A percentile compares a stretch with the other conserved stretches of the same genome.
These are phyloP conservation scores for Holothuria glaberrima DNA, from an alignment of 35 echinoderm and acorn worm genomes.

Conservation along the genomic window DNA sequence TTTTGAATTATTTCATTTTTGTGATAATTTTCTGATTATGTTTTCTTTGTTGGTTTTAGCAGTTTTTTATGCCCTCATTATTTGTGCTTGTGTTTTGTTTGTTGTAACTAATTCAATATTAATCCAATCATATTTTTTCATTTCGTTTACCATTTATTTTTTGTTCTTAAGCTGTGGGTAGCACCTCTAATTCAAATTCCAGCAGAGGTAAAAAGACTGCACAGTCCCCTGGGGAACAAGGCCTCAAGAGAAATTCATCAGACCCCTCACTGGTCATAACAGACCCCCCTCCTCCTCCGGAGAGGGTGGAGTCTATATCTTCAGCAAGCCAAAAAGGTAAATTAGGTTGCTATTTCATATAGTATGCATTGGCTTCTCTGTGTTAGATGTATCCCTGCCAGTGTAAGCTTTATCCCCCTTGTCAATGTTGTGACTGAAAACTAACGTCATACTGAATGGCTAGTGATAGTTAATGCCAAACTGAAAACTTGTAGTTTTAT, in stretches of 20 bases:
- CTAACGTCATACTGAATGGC: no score
- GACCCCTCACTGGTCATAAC: constrained; percentile 69
- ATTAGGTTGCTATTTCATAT: background rate
- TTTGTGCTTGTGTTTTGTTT: background rate
- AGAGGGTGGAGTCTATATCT: constrained; percentile 77
- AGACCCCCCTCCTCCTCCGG: constrained; percentile 78
- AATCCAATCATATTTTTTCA: background rate
- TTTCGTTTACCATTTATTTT: constrained; percentile 43
- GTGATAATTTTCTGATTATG: background rate
- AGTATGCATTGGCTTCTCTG: no score
- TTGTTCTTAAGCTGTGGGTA: background rate
- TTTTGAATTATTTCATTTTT: background rate
- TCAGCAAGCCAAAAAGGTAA: constrained; percentile 36
- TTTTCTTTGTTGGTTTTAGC: background rate
- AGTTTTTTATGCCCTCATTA: background rate
- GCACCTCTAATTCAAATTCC: constrained; percentile 5
- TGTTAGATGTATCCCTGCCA: no score
- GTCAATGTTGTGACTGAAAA: no score
- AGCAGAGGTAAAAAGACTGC: constrained; percentile 31
- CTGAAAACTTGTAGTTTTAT: no score
- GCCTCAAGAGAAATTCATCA: constrained; percentile 83
- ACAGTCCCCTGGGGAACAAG: constrained; percentile 58
- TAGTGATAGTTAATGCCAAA: no score
- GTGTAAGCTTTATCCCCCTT: no score
- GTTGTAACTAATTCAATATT: background rate